phyloP scores from a whole-genome alignment of 30 jellyfish, hydroid and myxozoan species.

The Thelohanellus kitauei region DNA sequence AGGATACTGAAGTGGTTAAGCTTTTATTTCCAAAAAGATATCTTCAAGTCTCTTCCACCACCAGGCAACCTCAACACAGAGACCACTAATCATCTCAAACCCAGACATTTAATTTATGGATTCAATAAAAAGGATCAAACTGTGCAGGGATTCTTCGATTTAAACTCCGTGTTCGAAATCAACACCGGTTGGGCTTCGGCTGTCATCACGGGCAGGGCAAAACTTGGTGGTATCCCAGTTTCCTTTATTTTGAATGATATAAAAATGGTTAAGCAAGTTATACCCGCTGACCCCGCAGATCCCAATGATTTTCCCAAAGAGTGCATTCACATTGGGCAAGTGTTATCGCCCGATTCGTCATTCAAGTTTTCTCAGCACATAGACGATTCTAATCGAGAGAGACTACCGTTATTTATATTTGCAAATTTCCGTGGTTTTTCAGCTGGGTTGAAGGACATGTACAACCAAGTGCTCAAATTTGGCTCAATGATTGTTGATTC shows the following conservation, averaged over 20 bases:
- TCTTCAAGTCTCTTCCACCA: too few species aligned
- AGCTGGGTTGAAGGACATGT: slow-evolving; percentile 95
- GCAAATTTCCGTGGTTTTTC: slow-evolving; percentile 95
- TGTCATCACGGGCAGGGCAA: slow-evolving; percentile 79
- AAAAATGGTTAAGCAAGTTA: slow-evolving; percentile 21
- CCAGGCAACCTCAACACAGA: too few species aligned
- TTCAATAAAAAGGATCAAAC: slow-evolving; percentile 51
- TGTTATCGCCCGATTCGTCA: slow-evolving; percentile 85
- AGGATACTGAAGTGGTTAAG: too few species aligned
- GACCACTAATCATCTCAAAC: too few species aligned
- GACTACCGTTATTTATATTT: slow-evolving; percentile 42
- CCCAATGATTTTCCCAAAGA: slow-evolving; percentile 15
- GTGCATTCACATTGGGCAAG: slow-evolving; percentile 63
- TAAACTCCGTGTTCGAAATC: slow-evolving; percentile 33
- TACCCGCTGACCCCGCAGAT: slow-evolving; percentile 95
- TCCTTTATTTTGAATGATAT: slow-evolving; percentile 49
- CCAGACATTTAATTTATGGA: too few species aligned
- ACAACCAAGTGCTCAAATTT: slow-evolving; percentile 58
- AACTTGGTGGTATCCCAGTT: slow-evolving; percentile 82
- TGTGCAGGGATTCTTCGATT: slow-evolving; percentile 72
- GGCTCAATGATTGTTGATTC: slow-evolving; percentile 90
- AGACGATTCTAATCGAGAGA: slow-evolving; percentile 47
- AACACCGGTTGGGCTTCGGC: slow-evolving; percentile 69
- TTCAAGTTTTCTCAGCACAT: slow-evolving; percentile 57
- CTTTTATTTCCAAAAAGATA: too few species aligned